phyloP scores from a whole-genome alignment of 2,797 vertebrate genomes.

The Dipus sagitta region DNA sequence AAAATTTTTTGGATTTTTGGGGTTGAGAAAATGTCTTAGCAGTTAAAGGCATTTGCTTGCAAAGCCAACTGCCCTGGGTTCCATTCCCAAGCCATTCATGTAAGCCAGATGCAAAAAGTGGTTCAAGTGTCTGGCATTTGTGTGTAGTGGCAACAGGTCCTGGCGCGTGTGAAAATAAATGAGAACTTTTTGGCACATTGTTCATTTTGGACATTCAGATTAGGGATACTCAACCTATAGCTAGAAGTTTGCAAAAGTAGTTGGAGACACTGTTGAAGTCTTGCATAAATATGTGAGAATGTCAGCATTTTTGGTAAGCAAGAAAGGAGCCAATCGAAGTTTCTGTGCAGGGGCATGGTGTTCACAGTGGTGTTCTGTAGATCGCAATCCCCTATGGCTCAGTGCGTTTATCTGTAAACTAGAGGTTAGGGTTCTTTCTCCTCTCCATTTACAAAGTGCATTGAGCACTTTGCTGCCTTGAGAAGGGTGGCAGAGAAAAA shows the following conservation, averaged over 20 bases:
- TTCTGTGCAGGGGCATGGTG: neutral
- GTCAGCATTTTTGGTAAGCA: neutral
- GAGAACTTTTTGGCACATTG: neutral
- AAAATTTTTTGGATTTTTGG: too few species aligned
- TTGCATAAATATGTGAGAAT: conserved; percentile 54
- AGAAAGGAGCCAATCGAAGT: neutral
- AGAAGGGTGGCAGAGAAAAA: neutral
- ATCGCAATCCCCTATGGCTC: neutral
- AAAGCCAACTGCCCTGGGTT: too few species aligned
- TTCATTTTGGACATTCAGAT: neutral
- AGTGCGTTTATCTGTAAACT: neutral
- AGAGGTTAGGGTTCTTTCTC: neutral
- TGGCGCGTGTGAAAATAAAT: too few species aligned
- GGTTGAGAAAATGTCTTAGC: too few species aligned
- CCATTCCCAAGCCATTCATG: too few species aligned
- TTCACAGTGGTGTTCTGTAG: neutral
- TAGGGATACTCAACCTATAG: neutral
- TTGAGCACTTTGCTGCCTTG: neutral
- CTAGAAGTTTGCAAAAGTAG: conserved; percentile 45
- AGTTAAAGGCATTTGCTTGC: too few species aligned
- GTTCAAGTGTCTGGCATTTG: too few species aligned
- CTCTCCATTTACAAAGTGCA: neutral
- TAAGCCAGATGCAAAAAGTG: too few species aligned
- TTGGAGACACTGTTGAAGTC: neutral
- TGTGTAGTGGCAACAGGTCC: too few species aligned